Conservation (phyloP, 2,797 vertebrate species). For the Sternarchorhynchus goeldii region DNA sequence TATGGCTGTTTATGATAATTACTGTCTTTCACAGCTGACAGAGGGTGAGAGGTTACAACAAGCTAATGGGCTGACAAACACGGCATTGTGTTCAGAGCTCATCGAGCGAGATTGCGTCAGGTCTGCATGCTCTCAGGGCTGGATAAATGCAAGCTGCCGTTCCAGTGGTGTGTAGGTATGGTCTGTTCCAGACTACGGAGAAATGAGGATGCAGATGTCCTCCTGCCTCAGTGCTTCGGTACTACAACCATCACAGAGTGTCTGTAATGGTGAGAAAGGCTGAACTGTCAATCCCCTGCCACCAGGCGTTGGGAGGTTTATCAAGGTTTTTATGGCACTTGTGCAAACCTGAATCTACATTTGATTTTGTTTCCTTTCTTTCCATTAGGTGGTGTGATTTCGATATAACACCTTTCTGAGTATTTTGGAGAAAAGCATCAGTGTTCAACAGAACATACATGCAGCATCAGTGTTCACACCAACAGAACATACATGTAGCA, state of each 20-base stretch:
- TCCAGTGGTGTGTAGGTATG: neutral
- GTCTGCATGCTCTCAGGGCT: neutral
- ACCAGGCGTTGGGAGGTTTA: neutral
- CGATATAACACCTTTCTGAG: slow-evolving; percentile 27
- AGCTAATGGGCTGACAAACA: slow-evolving; percentile 62
- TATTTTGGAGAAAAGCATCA: slow-evolving; percentile 24
- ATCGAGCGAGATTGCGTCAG: neutral
- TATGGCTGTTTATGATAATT: slow-evolving; percentile 62
- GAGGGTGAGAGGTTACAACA: slow-evolving; percentile 58
- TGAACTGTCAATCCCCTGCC: neutral
- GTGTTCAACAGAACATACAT: neutral
- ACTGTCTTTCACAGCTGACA: slow-evolving; percentile 58
- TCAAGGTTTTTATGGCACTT: slow-evolving; percentile 31
- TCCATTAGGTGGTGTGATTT: neutral
- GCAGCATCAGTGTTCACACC: neutral
- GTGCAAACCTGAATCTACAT: slow-evolving; percentile 27
- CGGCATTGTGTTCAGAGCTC: slow-evolving; percentile 49
- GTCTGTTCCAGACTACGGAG: too few species aligned
- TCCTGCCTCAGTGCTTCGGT: neutral
- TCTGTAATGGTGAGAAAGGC: neutral
- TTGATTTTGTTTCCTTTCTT: slow-evolving; percentile 2
- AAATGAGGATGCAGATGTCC: neutral
- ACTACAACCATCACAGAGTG: too few species aligned
- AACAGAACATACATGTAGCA: slow-evolving; percentile 3
- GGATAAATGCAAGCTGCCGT: too few species aligned